Evolutionary conservation across 1,140 invertebrate genomes (phyloP).

Genomic region (Oreohelix idahoensis): DNA sequence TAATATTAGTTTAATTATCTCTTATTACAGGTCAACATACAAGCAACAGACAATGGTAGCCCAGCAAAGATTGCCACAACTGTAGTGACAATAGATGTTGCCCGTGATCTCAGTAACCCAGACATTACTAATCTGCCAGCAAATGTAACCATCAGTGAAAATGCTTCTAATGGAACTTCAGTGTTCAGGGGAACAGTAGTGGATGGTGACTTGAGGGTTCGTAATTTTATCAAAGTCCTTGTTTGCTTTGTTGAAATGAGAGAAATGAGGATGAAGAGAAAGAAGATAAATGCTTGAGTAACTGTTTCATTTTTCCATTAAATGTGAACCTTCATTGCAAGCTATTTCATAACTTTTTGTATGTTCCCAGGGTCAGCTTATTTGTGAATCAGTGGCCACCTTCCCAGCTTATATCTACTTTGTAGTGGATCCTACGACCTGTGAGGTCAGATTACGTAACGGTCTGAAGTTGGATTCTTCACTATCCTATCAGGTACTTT

Average conservation of each 20-base stretch:
- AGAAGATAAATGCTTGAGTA: no score
- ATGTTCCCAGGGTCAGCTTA: constrained; percentile 35
- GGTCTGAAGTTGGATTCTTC: constrained; percentile 1
- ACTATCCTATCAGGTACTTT: neutral
- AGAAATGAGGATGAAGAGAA: no score
- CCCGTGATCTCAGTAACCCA: constrained; percentile 9
- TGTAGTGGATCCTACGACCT: constrained; percentile 19
- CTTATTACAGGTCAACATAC: constrained; percentile 39
- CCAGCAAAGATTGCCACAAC: constrained; percentile 31
- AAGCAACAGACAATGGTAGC: constrained; percentile 47
- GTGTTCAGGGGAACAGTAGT: constrained; percentile 77
- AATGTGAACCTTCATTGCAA: neutral
- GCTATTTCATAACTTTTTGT: neutral
- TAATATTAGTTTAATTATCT: no score
- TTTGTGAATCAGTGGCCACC: constrained; percentile 48
- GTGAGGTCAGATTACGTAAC: constrained; percentile 29
- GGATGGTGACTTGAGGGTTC: constrained; percentile 50
- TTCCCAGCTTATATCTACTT: constrained; percentile 40
- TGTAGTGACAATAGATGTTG: constrained; percentile 66
- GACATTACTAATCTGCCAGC: constrained; percentile 26
- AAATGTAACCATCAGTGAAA: constrained; percentile 41
- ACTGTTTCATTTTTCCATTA: no score
- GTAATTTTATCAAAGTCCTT: no score
- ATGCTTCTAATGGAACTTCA: constrained; percentile 14
- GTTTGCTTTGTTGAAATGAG: no score